Conservation (phyloP, 2,888 invertebrate species). For the Pseudolycoriella hygida region DNA sequence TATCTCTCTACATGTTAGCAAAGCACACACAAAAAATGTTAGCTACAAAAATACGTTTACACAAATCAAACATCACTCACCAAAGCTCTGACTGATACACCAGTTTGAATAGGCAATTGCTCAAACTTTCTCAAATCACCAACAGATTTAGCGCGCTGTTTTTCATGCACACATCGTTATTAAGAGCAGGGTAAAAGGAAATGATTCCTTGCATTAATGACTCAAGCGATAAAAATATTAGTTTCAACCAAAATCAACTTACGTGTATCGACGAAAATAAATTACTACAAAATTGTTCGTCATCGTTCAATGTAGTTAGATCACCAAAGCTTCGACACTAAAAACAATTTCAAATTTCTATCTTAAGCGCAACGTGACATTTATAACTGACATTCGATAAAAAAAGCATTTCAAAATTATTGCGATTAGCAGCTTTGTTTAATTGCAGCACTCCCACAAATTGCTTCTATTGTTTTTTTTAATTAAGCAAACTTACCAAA, state of each 20-base stretch:
- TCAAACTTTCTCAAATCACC: slow-evolving; percentile 12
- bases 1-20: background rate
- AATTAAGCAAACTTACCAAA: slow-evolving; percentile 12
- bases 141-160: slow-evolving; percentile 14
- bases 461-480: no score
- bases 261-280: background rate
- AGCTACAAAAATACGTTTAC: slow-evolving; percentile 1
- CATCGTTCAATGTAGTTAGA: slow-evolving; percentile 11
- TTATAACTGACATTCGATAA: no score
- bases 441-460: no score
- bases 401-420: no score
- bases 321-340: slow-evolving; percentile 16
- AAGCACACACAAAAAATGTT: background rate
- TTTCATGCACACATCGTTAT: background rate
- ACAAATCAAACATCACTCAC: slow-evolving; percentile 28
- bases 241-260: background rate
- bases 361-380: background rate
- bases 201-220: background rate
- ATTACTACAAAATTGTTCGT: background rate
- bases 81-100: slow-evolving; percentile 42
- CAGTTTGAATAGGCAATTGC: slow-evolving; percentile 19
- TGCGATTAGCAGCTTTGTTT: no score
- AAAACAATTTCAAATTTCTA: background rate
- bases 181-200: background rate
- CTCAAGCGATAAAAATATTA: background rate